phyloP scores from a whole-genome alignment of 1,140 invertebrate species.

The Hirudo medicinalis region DNA sequence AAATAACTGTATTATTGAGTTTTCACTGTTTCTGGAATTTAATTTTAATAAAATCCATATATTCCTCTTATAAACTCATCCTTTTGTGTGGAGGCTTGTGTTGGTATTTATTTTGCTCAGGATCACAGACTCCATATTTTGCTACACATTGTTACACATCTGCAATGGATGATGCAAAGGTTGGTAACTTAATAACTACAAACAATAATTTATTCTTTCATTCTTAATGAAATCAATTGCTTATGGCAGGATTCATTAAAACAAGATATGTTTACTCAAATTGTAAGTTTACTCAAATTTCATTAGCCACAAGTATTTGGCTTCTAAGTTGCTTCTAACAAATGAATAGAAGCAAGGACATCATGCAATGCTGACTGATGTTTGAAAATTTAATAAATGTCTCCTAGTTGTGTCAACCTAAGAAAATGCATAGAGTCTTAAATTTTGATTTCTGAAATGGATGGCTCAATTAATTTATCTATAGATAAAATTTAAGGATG shows the following conservation, averaged over 20 bases:
- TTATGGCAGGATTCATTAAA: slow-evolving; percentile 54
- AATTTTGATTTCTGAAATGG: too few relatives aligned
- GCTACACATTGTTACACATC: slow-evolving; percentile 62
- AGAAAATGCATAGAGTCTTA: too few relatives aligned
- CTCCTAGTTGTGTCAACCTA: neutral
- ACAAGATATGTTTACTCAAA: slow-evolving; percentile 89
- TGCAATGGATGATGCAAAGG: slow-evolving; percentile 92
- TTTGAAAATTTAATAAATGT: neutral
- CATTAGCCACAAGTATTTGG: neutral
- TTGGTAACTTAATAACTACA: slow-evolving; percentile 19
- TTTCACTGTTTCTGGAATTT: too few relatives aligned
- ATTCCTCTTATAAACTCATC: too few relatives aligned
- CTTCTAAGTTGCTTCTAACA: neutral
- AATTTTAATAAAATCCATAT: too few relatives aligned
- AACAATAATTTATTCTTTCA: neutral
- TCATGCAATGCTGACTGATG: neutral
- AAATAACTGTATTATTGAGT: too few relatives aligned
- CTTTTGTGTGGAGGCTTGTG: too few relatives aligned
- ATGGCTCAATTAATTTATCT: too few relatives aligned
- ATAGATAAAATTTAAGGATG: too few relatives aligned
- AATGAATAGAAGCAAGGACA: neutral
- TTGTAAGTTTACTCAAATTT: slow-evolving; percentile 31
- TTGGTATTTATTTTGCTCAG: too few relatives aligned
- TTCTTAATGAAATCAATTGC: neutral
- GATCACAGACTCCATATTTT: too few relatives aligned